Conservation (phyloP, 2,888 invertebrate species). For the Leucozona laternaria region DNA sequence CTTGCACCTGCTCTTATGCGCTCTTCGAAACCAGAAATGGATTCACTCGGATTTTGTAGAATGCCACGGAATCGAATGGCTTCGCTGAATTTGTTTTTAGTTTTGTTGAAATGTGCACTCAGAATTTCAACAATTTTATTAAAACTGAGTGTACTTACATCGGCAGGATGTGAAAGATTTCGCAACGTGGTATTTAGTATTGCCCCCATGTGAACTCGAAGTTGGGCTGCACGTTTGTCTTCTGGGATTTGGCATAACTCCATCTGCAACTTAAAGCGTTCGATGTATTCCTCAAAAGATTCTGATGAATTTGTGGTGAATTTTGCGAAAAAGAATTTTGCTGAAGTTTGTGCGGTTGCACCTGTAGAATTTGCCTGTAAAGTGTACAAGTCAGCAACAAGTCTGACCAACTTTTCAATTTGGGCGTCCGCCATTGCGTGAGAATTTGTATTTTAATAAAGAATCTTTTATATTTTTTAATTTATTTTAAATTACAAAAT, state of each 20-base stretch:
- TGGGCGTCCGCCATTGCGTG: not conserved
- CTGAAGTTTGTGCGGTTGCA: not conserved
- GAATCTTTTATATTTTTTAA: too few relatives aligned
- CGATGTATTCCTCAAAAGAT: not conserved
- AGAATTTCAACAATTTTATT: not conserved
- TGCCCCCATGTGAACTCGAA: too few relatives aligned
- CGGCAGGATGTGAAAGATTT: too few relatives aligned
- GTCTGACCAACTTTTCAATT: not conserved
- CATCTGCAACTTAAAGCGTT: not conserved
- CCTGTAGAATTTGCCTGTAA: not conserved
- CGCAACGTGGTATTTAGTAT: too few relatives aligned
- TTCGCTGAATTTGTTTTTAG: not conserved
- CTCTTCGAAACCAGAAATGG: not conserved
- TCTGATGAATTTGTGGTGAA: not conserved
- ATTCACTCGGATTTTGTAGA: not conserved
- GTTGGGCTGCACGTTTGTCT: too few relatives aligned
- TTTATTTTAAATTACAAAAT: too few relatives aligned
- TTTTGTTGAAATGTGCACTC: not conserved
- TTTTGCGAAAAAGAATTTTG: not conserved
- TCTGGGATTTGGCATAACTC: not conserved
- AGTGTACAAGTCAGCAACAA: not conserved
- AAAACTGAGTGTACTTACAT: too few relatives aligned
- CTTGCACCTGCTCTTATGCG: not conserved
- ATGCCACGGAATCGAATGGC: not conserved
- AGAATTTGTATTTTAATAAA: too few relatives aligned